A percentile compares a stretch with the other conserved stretches of the same genome.
Conservation (phyloP, 2,888 invertebrate species). For the Capitulum mitella region DNA sequence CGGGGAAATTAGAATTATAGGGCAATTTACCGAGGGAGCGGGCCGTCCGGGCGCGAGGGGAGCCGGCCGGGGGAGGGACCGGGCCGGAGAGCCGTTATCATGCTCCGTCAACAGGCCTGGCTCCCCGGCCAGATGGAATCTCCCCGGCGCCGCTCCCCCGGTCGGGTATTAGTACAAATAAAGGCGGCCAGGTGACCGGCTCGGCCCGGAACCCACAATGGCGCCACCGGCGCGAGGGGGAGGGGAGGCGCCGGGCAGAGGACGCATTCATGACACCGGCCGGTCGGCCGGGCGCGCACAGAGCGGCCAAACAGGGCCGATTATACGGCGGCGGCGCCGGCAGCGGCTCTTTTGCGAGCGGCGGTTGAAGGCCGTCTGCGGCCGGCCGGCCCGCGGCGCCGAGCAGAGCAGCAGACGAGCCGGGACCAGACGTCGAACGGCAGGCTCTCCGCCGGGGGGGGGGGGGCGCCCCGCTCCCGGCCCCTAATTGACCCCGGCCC, state of each 20-base stretch:
- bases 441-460: no score
- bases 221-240: no score
- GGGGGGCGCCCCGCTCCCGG: not conserved
- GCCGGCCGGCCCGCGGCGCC: not conserved
- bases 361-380: not conserved
- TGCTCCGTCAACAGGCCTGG: not conserved
- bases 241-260: no score
- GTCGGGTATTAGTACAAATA: conserved; percentile 19
- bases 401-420: no score
- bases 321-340: not conserved
- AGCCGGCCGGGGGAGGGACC: not conserved
- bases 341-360: not conserved
- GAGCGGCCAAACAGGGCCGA: not conserved
- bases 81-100: conserved; percentile 1
- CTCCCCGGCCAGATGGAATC: not conserved
- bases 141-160: not conserved
- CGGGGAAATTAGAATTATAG: conserved; percentile 19
- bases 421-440: no score
- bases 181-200: not conserved
- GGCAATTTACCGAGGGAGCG: conserved; percentile 24
- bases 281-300: not conserved
- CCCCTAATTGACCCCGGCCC: not conserved
- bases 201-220: not conserved
- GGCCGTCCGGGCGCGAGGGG: conserved; percentile 17
- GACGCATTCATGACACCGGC: not conserved